Evolutionary conservation across 2,113 vertebrate species (phyloP).

Genomic region (Pogonocichla stellata): DNA sequence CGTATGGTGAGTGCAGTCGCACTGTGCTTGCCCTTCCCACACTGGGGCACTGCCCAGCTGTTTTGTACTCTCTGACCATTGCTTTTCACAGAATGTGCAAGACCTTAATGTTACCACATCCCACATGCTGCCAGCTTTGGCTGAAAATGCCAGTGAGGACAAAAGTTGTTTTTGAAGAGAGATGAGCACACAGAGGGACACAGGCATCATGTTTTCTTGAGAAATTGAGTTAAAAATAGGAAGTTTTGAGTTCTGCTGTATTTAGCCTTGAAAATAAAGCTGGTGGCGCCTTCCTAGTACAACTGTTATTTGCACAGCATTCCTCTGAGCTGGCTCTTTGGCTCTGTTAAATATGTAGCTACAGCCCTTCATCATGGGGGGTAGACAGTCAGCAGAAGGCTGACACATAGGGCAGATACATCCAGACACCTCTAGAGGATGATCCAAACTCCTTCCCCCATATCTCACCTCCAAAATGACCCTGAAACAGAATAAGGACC

Average conservation of each 20-base stretch:
- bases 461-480: neutral
- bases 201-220: neutral
- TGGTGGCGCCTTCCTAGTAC: neutral
- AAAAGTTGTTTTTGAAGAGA: neutral
- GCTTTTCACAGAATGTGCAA: neutral
- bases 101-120: neutral
- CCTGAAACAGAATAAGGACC: neutral
- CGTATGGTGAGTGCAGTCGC: neutral
- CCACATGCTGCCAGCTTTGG: neutral
- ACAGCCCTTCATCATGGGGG: accelerated
- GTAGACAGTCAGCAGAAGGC: neutral
- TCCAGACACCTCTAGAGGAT: neutral
- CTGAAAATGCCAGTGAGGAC: neutral
- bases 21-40: neutral
- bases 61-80: neutral
- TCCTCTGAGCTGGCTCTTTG: neutral
- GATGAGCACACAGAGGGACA: neutral
- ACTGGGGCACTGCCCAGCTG: neutral
- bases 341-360: neutral
- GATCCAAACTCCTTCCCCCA: neutral
- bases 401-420: neutral
- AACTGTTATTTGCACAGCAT: neutral
- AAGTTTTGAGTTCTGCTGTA: neutral
- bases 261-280: neutral
- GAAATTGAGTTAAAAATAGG: neutral